Evolutionary conservation across 2,888 invertebrate genomes (phyloP).

Genomic region (Sepioteuthis lessoniana): DNA sequence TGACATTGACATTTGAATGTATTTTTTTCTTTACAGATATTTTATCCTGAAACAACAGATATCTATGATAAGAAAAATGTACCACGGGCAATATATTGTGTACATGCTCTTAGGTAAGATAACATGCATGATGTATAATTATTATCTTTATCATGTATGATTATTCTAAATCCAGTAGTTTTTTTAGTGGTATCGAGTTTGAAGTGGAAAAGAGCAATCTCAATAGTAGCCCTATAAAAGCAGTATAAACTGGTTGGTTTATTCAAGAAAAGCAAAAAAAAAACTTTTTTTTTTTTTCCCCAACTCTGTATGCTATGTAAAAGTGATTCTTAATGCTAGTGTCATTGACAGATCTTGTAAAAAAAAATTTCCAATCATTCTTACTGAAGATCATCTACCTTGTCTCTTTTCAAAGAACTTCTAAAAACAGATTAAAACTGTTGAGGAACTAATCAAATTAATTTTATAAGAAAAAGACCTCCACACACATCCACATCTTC

Average conservation of each 20-base stretch:
- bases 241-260: too few species aligned
- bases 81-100: conserved; percentile 85
- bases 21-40: conserved; percentile 79
- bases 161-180: neutral
- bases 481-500: neutral
- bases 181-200: neutral
- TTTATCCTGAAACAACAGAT: conserved; percentile 87
- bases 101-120: conserved; percentile 82
- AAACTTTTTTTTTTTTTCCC: too few species aligned
- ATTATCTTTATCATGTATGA: neutral
- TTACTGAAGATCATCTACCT: neutral
- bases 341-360: neutral
- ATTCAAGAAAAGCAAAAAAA: too few species aligned
- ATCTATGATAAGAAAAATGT: conserved; percentile 88
- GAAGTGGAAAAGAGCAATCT: neutral
- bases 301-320: neutral
- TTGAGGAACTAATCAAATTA: too few species aligned
- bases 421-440: neutral
- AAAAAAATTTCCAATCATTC: neutral
- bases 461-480: too few species aligned
- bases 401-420: neutral
- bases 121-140: too few species aligned
- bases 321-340: neutral
- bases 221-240: too few species aligned
- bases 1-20: neutral